Conservation (phyloP, 2,888 invertebrate genomes). For the Gonocerus acuteangulatus region DNA sequence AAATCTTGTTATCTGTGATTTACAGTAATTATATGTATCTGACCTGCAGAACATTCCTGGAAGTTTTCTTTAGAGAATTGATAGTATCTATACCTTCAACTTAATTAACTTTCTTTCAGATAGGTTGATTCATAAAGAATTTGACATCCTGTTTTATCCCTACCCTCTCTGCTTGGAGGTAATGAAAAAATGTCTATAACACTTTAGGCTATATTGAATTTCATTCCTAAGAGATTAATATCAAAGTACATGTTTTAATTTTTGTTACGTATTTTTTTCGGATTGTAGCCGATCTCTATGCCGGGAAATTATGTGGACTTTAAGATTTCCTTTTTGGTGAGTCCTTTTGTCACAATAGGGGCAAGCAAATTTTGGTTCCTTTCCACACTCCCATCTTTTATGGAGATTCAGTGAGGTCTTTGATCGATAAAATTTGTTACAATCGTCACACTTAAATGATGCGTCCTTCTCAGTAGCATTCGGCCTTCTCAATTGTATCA, state of each 20-base stretch:
- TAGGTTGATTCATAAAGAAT: no score
- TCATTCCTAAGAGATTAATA: background rate
- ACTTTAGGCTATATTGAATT: no score
- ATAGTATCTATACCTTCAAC: no score
- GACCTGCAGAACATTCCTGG: no score
- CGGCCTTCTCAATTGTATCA: slow-evolving; percentile 33
- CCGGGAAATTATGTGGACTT: slow-evolving; percentile 36
- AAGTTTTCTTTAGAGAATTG: no score
- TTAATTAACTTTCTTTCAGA: no score
- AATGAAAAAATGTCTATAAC: no score
- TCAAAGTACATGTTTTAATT: background rate
- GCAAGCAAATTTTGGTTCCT: slow-evolving; percentile 41
- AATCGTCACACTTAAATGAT: slow-evolving; percentile 38
- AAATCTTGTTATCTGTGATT: no score
- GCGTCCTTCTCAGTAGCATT: slow-evolving; percentile 33
- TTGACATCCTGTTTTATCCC: no score
- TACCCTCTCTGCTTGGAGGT: no score
- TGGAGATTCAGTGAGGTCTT: slow-evolving; percentile 40
- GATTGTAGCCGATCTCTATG: slow-evolving; percentile 33
- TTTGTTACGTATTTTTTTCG: slow-evolving; percentile 15
- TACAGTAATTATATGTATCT: no score
- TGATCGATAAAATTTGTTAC: slow-evolving; percentile 40
- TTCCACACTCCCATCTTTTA: slow-evolving; percentile 41
- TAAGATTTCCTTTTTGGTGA: slow-evolving; percentile 40
- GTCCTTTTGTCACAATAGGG: slow-evolving; percentile 40